A percentile compares a stretch with the other conserved stretches of the same genome.
Evolutionary conservation across 2,797 vertebrate species (phyloP).

Genomic region (Eurystomus glaucurus): DNA sequence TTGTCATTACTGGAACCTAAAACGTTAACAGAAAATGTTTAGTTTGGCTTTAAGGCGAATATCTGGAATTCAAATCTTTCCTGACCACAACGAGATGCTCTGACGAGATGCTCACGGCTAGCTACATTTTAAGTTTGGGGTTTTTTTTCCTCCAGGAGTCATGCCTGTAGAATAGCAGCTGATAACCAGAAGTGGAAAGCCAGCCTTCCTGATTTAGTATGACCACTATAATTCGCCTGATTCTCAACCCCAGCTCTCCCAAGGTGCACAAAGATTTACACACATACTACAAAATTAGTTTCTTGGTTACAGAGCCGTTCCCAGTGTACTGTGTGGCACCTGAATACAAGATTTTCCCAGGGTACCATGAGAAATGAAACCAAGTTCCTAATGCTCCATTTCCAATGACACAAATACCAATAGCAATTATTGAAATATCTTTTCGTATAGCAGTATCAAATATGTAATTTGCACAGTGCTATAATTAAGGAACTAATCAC

Average conservation of each 20-base stretch:
- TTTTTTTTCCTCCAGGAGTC: background rate
- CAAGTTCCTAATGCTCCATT: constrained; percentile 22
- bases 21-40: background rate
- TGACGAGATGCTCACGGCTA: background rate
- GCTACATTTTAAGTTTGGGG: background rate
- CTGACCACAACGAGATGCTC: background rate
- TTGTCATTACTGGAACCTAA: background rate
- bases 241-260: background rate
- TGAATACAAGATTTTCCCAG: constrained; percentile 7
- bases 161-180: background rate
- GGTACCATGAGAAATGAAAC: background rate
- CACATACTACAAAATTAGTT: background rate
- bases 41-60: background rate
- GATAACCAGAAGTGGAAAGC: background rate
- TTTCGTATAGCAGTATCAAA: constrained; percentile 47
- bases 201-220: background rate
- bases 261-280: background rate
- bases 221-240: background rate
- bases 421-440: constrained; percentile 55
- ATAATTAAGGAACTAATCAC: constrained; percentile 69
- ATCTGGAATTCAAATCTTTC: background rate
- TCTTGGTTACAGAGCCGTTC: background rate
- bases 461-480: constrained; percentile 47
- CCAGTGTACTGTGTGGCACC: background rate
- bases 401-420: constrained; percentile 28